These are phyloP conservation scores for Taphrorychus bicolor DNA, from an alignment of 2,888 invertebrate genomes.

Conservation along the genomic window DNA sequence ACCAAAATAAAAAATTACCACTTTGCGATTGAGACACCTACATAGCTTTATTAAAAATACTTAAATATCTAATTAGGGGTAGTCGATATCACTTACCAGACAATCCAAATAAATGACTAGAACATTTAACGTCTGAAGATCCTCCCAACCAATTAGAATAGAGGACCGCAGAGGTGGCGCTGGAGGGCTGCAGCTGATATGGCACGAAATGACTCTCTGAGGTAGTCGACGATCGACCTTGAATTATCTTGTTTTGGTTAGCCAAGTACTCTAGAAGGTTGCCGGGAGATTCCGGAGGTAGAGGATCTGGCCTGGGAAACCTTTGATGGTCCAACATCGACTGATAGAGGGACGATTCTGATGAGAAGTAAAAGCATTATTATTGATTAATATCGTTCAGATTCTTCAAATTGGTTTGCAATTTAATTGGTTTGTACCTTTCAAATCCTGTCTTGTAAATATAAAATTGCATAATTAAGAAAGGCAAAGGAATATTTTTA, in stretches of 20 bases:
- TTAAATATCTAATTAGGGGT: no score
- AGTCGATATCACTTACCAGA: slow-evolving; percentile 73
- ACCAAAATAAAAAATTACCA: no score
- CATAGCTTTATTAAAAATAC: no score
- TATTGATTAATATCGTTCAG: no score
- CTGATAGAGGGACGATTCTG: slow-evolving; percentile 46
- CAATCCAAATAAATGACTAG: slow-evolving; percentile 65
- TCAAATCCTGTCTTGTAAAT: no score
- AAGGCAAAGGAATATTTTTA: no score
- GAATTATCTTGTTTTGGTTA: slow-evolving; percentile 40
- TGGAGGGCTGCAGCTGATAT: slow-evolving; percentile 52
- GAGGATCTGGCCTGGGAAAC: slow-evolving; percentile 49
- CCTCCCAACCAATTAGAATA: slow-evolving; percentile 56
- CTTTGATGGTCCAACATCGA: slow-evolving; percentile 54
- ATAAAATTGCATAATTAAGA: no score
- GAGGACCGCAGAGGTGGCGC: slow-evolving; percentile 52
- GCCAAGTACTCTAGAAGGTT: slow-evolving; percentile 50
- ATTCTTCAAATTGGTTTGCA: no score
- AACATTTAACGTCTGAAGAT: slow-evolving; percentile 50
- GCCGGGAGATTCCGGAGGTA: slow-evolving; percentile 52
- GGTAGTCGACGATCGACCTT: slow-evolving; percentile 40
- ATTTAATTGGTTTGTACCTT: no score
- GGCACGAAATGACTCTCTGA: slow-evolving; percentile 47
- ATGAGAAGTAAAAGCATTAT: no score
- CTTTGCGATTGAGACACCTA: no score